A percentile compares a stretch with the other conserved stretches of the same genome.
Conservation (phyloP, 2,888 invertebrate genomes). For the Limnephilus auricula region DNA sequence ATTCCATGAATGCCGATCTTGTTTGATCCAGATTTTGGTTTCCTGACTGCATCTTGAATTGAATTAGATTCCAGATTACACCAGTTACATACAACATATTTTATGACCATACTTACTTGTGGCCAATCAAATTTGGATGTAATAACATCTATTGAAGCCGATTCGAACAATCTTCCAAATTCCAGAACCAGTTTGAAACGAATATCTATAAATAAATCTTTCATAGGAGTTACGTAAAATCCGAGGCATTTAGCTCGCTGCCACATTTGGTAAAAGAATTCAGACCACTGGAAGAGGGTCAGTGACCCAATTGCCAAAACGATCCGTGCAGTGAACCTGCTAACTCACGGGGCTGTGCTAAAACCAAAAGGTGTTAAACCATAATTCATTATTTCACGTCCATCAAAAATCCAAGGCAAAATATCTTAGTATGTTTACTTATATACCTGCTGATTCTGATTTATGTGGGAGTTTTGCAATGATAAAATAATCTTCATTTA, state of each 20-base stretch:
- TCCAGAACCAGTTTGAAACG: background rate
- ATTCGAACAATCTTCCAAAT: background rate
- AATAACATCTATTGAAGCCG: background rate
- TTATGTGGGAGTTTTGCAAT: constrained; percentile 7
- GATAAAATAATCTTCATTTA: background rate
- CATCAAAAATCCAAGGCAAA: background rate
- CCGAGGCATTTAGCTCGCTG: background rate
- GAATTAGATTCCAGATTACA: background rate
- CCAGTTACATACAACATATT: background rate
- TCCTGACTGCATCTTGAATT: background rate
- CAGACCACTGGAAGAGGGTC: constrained; percentile 60
- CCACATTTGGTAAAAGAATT: constrained; percentile 36
- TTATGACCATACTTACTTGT: background rate
- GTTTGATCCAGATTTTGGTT: background rate
- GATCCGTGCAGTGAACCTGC: constrained; percentile 56
- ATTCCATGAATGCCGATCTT: background rate
- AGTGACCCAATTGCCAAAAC: constrained; percentile 60
- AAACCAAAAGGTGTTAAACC: constrained; percentile 5
- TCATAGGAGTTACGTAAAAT: constrained; percentile 7
- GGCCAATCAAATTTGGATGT: background rate
- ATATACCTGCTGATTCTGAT: constrained; percentile 13
- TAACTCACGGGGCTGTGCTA: constrained; percentile 34
- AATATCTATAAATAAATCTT: background rate
- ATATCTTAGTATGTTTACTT: background rate
- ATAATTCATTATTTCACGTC: background rate